Evolutionary conservation across 37 sponge, comb jelly and placozoan genomes (phyloP), one percentile per base, ranked within the genome.

Genomic region (Cladorhizidae sp.): DNA sequence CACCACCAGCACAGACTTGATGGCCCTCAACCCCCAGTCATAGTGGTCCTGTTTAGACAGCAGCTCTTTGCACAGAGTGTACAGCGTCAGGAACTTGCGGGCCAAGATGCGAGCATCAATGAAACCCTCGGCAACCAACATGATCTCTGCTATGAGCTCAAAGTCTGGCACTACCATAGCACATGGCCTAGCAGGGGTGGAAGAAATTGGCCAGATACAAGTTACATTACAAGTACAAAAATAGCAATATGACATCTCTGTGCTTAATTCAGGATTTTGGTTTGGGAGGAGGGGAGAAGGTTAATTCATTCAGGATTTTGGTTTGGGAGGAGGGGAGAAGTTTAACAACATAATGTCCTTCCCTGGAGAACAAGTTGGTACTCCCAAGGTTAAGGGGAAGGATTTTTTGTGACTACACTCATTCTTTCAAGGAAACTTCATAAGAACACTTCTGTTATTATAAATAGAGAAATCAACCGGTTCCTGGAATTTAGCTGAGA

Each of bases 91-190:
- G 82, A 98, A 98, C 86, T 98, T 98, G 32, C 94, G 73, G n/a
- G 99, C 96, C 43, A 98, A 63, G 61, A 91, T 86, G 1, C 99
- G 73, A 25, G 99, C 99, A 5, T 98, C 94, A 43, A 95, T 84
- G 85, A 98, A 98, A 35, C 99, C 99, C 74, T 98, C 99, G 35
- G 99, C 96, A 36, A 98, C 96, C 86, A 98, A 91, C 99, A 98
- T 98, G 86, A 98, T 98, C 87, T 98, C 99, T 80, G 91, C 91
- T 62, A 98, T 98, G 73, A 98, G 83, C 76, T 90, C 96, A 83
- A 93, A 98, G 73, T 98, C 99, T 45, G 99, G 99, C 52, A 98
- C 99, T 31, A 98, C 99, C 99, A 98, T 98, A 70, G 99, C 99
- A 93, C 99, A 98, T 26, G 99, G 99, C 39, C 99, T 92, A 79